phyloP scores from a whole-genome alignment of 2,113 vertebrate genomes.

The Isichthys henryi region DNA sequence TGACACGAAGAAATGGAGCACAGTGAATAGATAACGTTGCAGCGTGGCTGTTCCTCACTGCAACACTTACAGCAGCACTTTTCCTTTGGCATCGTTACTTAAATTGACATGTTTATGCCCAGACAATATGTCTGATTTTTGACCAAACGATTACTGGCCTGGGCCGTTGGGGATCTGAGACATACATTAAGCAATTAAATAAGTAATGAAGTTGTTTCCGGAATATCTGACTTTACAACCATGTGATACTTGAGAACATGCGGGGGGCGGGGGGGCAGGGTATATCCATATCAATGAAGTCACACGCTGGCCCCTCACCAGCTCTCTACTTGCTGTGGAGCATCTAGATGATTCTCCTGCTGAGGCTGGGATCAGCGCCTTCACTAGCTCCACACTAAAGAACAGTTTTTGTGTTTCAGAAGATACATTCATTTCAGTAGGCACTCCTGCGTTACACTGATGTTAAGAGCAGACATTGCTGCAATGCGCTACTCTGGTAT shows the following conservation, averaged over 20 bases:
- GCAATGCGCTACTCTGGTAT: background rate
- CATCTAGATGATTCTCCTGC: background rate
- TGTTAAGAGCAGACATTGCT: background rate
- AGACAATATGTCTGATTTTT: background rate
- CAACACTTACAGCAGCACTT: background rate
- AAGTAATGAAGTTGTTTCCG: background rate
- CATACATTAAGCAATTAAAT: background rate
- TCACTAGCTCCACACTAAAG: background rate
- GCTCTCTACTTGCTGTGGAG: background rate
- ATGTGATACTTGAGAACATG: background rate
- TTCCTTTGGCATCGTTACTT: background rate
- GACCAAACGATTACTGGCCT: background rate
- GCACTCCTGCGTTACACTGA: background rate
- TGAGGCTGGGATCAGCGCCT: background rate
- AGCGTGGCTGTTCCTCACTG: background rate
- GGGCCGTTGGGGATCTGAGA: background rate
- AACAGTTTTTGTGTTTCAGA: background rate
- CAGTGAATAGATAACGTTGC: background rate
- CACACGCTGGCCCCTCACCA: background rate
- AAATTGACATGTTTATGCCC: background rate
- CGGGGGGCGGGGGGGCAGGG: no score
- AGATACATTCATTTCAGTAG: background rate
- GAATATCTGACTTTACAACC: background rate
- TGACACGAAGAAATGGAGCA: background rate
- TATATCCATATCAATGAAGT: background rate